Conservation (phyloP, 2,888 invertebrate species). For the Eilema depressum region DNA sequence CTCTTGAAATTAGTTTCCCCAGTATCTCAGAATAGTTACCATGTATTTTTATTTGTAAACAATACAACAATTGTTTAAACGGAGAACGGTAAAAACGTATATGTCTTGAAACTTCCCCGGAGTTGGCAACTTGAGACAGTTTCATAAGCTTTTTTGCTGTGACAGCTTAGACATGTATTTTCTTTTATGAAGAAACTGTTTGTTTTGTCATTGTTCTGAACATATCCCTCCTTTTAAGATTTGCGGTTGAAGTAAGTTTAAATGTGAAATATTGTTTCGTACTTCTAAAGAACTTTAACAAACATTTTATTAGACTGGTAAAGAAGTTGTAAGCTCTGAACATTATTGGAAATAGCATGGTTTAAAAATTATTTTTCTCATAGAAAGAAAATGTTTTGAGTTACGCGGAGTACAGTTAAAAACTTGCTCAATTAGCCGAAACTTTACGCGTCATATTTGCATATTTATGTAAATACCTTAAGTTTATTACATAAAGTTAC, state of each 20-base stretch:
- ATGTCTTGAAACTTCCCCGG: slow-evolving; percentile 54
- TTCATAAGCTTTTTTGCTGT: slow-evolving; percentile 73
- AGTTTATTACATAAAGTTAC: not conserved
- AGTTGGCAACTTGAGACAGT: slow-evolving; percentile 61
- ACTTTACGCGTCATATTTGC: not conserved
- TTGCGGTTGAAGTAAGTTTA: slow-evolving; percentile 31
- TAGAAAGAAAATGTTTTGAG: not conserved
- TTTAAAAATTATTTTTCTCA: not conserved
- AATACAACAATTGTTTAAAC: slow-evolving; percentile 36
- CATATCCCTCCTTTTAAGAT: slow-evolving; percentile 30
- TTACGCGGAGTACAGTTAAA: not conserved
- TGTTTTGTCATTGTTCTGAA: slow-evolving; percentile 49
- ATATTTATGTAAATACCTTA: not conserved
- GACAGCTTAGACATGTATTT: slow-evolving; percentile 65
- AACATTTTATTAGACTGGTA: not conserved
- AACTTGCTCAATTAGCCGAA: not conserved
- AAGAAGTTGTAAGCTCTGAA: slow-evolving; percentile 8
- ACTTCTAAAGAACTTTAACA: slow-evolving; percentile 3
- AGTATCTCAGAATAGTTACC: not conserved
- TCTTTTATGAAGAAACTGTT: slow-evolving; percentile 58
- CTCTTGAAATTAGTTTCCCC: slow-evolving; percentile 18
- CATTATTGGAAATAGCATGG: not conserved
- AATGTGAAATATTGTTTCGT: slow-evolving; percentile 24
- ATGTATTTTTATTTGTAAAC: slow-evolving; percentile 19
- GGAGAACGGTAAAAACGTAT: slow-evolving; percentile 58